Evolutionary conservation across 2,113 vertebrate species (phyloP).

Genomic region (Coptodon rendalli): DNA sequence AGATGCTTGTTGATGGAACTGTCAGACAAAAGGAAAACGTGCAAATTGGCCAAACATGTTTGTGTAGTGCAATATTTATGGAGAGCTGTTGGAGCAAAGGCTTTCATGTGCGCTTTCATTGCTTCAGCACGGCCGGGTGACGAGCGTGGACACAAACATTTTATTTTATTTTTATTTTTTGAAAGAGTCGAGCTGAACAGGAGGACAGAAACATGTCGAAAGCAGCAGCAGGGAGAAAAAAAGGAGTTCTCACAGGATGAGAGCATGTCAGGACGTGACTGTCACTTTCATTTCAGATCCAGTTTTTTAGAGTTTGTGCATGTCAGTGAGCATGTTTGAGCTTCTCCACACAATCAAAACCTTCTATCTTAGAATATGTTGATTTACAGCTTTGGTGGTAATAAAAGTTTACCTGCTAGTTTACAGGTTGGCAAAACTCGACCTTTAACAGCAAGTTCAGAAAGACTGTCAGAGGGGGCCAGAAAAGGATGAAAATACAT

Average conservation of each 20-base stretch:
- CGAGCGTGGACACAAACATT: not conserved
- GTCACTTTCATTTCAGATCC: not conserved
- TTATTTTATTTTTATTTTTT: not conserved
- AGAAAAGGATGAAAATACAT: not conserved
- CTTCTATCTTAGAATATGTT: not conserved
- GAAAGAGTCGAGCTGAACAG: not conserved
- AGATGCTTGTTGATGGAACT: slow-evolving; percentile 48
- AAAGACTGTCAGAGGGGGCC: not conserved
- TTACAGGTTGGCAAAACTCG: not conserved
- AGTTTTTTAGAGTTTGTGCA: not conserved
- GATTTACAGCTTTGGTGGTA: not conserved
- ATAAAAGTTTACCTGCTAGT: not conserved
- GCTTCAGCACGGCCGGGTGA: not conserved
- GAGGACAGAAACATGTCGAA: not conserved
- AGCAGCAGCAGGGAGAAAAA: not conserved
- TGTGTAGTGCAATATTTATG: slow-evolving; percentile 62
- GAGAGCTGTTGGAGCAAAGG: not conserved
- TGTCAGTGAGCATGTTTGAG: not conserved
- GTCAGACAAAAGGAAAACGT: slow-evolving; percentile 46
- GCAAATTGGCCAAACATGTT: slow-evolving; percentile 55
- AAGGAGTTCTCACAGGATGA: not conserved
- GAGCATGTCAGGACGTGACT: not conserved
- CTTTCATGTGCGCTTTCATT: slow-evolving; percentile 35
- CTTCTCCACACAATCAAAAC: not conserved
- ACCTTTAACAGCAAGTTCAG: not conserved